A percentile compares a stretch with the other conserved stretches of the same genome.
Evolutionary conservation across 2,888 invertebrate genomes (phyloP).

Genomic region (Himalopsyche tibetana): DNA sequence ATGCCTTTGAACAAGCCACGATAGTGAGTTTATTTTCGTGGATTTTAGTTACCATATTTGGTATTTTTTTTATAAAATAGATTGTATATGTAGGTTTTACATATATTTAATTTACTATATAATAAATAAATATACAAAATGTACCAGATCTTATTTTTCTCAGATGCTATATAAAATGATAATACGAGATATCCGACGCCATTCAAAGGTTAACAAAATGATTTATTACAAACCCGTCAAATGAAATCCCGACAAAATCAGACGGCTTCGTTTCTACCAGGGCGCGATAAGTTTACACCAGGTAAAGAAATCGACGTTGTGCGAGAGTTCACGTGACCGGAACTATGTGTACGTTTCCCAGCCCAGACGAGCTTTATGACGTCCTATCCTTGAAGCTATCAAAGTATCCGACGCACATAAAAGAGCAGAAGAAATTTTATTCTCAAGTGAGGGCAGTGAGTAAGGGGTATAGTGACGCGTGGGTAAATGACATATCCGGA

Average conservation of each 20-base stretch:
- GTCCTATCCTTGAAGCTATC: slow-evolving; percentile 18
- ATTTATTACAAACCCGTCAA: too few relatives aligned
- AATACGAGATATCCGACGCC: too few relatives aligned
- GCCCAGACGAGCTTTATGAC: slow-evolving; percentile 26
- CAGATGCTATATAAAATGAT: too few relatives aligned
- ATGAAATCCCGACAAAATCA: not conserved
- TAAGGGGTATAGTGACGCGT: slow-evolving; percentile 2
- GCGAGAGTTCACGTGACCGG: slow-evolving; percentile 11
- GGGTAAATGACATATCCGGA: slow-evolving; percentile 21
- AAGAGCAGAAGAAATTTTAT: slow-evolving; percentile 22
- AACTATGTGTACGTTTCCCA: slow-evolving; percentile 17
- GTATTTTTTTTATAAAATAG: too few relatives aligned
- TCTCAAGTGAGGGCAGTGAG: slow-evolving; percentile 30
- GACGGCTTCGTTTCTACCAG: not conserved
- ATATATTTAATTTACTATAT: too few relatives aligned
- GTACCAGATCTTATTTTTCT: too few relatives aligned
- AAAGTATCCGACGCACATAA: slow-evolving; percentile 25
- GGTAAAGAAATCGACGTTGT: not conserved
- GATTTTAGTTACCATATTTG: too few relatives aligned
- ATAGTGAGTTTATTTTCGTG: too few relatives aligned
- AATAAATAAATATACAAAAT: too few relatives aligned
- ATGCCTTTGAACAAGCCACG: too few relatives aligned
- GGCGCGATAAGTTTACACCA: slow-evolving; percentile 14
- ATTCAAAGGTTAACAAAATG: too few relatives aligned
- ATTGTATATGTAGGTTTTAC: too few relatives aligned